These are phyloP conservation scores for Panulirus ornatus DNA, from an alignment of 1,140 invertebrate genomes.

Conservation along the genomic window DNA sequence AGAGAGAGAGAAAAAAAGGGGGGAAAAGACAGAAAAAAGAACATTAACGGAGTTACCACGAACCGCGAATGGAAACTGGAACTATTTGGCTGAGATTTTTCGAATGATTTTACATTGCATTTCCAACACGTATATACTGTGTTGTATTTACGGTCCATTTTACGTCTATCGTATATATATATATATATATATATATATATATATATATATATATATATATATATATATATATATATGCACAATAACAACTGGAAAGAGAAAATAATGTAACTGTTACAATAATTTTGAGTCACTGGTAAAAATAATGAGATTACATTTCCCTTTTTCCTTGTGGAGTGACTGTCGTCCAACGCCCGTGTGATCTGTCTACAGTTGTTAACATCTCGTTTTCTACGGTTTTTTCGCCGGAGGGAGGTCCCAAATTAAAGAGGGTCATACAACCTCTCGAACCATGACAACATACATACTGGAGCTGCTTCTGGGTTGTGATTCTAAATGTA, in stretches of 20 bases:
- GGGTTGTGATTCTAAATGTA: too few species aligned
- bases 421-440: background rate
- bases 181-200: conserved; percentile 36
- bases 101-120: background rate
- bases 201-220: conserved; percentile 33
- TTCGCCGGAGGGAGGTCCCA: too few species aligned
- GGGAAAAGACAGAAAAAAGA: background rate
- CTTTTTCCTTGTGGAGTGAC: background rate
- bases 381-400: too few species aligned
- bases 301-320: background rate
- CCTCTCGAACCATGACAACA: background rate
- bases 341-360: too few species aligned
- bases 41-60: background rate
- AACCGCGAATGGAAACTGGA: background rate
- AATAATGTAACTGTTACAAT: background rate
- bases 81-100: background rate
- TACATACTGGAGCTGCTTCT: too few species aligned
- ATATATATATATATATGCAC: conserved; percentile 27
- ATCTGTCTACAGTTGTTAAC: too few species aligned
- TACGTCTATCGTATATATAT: background rate
- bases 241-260: background rate
- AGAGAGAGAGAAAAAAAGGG: too few species aligned
- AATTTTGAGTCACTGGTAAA: background rate
- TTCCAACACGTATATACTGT: background rate
- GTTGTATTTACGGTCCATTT: background rate